Base-by-base conservation (phyloP, 2,797 vertebrate genomes). In the Eleutherodactylus coqui region DNA sequence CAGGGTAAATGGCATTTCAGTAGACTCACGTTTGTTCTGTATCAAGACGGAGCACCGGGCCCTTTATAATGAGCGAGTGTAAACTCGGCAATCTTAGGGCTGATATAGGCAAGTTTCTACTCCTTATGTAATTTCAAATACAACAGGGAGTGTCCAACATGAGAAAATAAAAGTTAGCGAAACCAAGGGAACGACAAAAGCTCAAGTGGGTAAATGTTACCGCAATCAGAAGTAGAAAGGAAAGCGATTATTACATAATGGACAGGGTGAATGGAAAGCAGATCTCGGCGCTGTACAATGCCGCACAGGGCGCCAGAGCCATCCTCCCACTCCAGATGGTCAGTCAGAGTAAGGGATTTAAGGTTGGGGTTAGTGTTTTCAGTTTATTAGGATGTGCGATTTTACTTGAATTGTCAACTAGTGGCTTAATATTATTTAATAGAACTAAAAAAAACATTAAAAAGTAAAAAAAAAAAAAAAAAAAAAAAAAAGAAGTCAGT, bases 161-260 rank as follows among this genome's bases (percentile, higher is more conserved):
- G 24, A 47, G 29, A 81, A 36, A 70, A 38, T 34, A 38, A 58
- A 13, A 14, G 14, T 27, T 60, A 60, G 8, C 0, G 14, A 60
- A n/a, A 78, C 14, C 11, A n/a, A 60, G 76, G 45, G 21, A 19
- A 29, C 27, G 29, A 36, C 32, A 41, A 72, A 82, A 41, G 67
- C 32, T 43, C 29, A 79, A 43, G 80, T 27, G 80, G 49, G 29
- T 73, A 69, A n/a, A 55, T 45, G 70, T 21, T 82, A 70, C 36
- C 3, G 45, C 19, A 9, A 69, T 51, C 2, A 58, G 5, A 10
- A 36, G 75, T 55, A 55, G 75, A 67, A 14, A 62, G 55, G 13
- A 51, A 82, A 70, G 34, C 49, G 10, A 53, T 27, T 11, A 72
- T 14, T 70, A 38, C n/a, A 70, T 27, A 69, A 41, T n/a, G 47